Evolutionary conservation across 2,113 vertebrate species (phyloP).

Genomic region (Embiotoca jacksoni): DNA sequence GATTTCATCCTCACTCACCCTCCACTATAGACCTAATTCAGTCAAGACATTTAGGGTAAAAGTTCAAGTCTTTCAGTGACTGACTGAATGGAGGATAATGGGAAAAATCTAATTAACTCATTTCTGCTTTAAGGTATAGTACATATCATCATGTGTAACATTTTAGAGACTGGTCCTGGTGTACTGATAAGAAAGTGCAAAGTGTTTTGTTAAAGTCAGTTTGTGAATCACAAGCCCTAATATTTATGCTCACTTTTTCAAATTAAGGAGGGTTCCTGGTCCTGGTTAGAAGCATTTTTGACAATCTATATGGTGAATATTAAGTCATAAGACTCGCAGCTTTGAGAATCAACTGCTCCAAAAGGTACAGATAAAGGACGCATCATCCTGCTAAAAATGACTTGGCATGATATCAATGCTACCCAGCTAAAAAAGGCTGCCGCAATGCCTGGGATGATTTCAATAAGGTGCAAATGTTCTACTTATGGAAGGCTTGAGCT

Average conservation of each 20-base stretch:
- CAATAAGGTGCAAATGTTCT: slow-evolving; percentile 47
- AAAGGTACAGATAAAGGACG: slow-evolving; percentile 49
- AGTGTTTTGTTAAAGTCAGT: not conserved
- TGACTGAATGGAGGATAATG: slow-evolving; percentile 3
- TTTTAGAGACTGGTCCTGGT: not conserved
- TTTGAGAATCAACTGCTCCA: slow-evolving; percentile 25
- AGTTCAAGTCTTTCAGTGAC: slow-evolving; percentile 24
- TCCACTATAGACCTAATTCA: slow-evolving; percentile 26
- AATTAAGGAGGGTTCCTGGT: not conserved
- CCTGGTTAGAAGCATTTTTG: slow-evolving; percentile 3
- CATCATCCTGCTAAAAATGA: slow-evolving; percentile 43
- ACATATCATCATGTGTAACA: not conserved
- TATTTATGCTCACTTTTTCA: not conserved
- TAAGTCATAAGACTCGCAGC: slow-evolving; percentile 24
- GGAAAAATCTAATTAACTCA: slow-evolving; percentile 18
- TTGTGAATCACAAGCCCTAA: not conserved
- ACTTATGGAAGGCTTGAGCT: slow-evolving; percentile 13
- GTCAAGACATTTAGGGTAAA: slow-evolving; percentile 34
- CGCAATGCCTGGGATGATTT: slow-evolving; percentile 28
- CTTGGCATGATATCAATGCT: slow-evolving; percentile 50
- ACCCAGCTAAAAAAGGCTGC: slow-evolving; percentile 44
- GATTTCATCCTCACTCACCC: slow-evolving; percentile 25
- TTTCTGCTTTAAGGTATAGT: slow-evolving; percentile 6
- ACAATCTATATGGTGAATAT: not conserved
- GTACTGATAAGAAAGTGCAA: not conserved